Evolutionary conservation across 2,113 vertebrate genomes (phyloP), one percentile per base, ranked within the genome.

Genomic region (Boulengeromyrus knoepffleri): DNA sequence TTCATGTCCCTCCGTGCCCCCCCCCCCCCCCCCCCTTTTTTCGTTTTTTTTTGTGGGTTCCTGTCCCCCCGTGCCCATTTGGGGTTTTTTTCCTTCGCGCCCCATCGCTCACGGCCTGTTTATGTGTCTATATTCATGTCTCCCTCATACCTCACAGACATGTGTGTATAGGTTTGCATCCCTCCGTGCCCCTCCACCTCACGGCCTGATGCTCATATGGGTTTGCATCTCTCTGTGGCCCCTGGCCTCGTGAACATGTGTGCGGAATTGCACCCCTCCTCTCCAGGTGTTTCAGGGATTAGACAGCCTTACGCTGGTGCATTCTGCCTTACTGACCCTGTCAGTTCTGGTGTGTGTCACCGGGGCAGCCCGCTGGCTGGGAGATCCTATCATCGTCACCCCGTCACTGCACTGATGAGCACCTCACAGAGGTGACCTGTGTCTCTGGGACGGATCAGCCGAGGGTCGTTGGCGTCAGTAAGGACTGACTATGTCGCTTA

Each of bases 221-320:
- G 53, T 58, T 7, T 58, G 53, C 53, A 56, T 21, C 53, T 21
- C 19, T 56, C 53, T 56, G 53, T 7, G 19, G 21, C 53, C 53
- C 53, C 21, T 7, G 24, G 56, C 56, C 56, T 62, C 24, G 0
- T 2, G 0, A 62, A 62, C 24, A 3, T 62, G 21, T 3, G 19
- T 21, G 36, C 7, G 36, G 5, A 45, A 2, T 49, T 42, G 36
- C 27, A n/a, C 58, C 13, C 47, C 52, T 91, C 88, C 77, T 88
- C 86, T 89, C 87, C 53, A 77, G 36, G 47, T 49, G 85, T 93
- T 89, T 49, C 89, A 88, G 53, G 92, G 92, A 93, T 92, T 91
- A 86, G 52, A 74, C 50, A 77, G 62, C 62, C 85, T 42, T 74
- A 56, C 86, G 66, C 90, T 62, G 53, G 80, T 46, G 58, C 47